Evolutionary conservation across 2,888 invertebrate genomes (phyloP), one percentile per base, ranked within the genome.

Genomic region (Latheticus oryzae): DNA sequence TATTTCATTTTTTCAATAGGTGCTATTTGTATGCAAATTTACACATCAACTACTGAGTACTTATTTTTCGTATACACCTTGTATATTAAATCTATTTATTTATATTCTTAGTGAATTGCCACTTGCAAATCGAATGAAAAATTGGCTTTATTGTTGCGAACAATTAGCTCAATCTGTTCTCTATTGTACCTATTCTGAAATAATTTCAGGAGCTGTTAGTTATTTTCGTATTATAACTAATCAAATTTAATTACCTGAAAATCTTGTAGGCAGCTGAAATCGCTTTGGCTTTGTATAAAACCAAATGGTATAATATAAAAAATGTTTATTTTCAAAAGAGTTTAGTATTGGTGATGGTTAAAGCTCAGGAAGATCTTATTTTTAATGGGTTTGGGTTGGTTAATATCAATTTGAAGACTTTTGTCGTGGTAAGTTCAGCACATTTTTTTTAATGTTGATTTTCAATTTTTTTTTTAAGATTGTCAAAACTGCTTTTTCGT

Each of bases 401-500:
- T 5, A 15, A 9, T 7, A 42, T 42, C 5, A 42, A 26, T 11
- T 26, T 42, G 5, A 24, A 12, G 2, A 42, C 42, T 1, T 24
- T 26, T 24, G 15, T 23, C 1, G 24, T 24, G 24, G 42, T 42
- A 42, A 8, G 5, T 11, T 8, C 9, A 28, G 5, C 12, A 3
- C 3, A 2, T 13, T 33, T 33, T 8, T 13, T 24, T 19, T 8
- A 13, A 23, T 8, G 4, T 19, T n/a, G 28, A n/a, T n/a, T n/a
- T 28, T 3, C 3, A 28, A 28, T 28, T 28, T 3, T 15, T 42
- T 42, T 24, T 42, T 26, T 7, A 5, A 42, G 42, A 42, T 42
- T 13, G 4, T 42, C 2, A 42, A 42, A 24, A 42, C 42, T n/a
- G 42, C 42, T 0, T n/a, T 42, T 4, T 42, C 42, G n/a, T 42